Base-by-base conservation (phyloP, 2,113 vertebrate genomes). In the Stegastes partitus region DNA sequence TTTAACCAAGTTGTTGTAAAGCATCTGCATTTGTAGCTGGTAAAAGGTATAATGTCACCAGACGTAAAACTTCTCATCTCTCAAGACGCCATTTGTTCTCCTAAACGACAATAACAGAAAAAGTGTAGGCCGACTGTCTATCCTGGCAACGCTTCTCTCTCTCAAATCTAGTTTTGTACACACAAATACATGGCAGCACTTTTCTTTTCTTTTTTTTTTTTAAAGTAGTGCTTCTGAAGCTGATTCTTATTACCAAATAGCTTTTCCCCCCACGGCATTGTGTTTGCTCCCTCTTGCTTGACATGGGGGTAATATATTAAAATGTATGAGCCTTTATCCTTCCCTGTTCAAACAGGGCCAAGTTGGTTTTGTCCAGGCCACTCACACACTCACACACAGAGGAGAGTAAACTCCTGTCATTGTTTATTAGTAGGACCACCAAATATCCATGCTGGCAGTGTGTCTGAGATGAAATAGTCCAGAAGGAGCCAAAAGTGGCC, bases 301-400 rank as follows among this genome's bases (percentile, higher is more conserved):
- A 93, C 86, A 81, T 74, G 71, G 81, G 79, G 81, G 81, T 62
- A 85, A 83, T 83, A 64, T 89, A 91, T 93, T 90, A 90, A 94
- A 94, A 94, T 90, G 90, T 69, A 92, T 90, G 88, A 92, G 87
- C 26, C 87, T 83, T 82, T 84, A 86, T 88, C 65, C 77, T 66
- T 56, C 70, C 53, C 59, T 31, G 51, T 87, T 90, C 70, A 91
- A 92, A 92, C 68, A 88, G 62, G 89, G 79, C 84, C 71, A 74
- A 78, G 79, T 64, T 50, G 54, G 63, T 65, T 81, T 87, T 79
- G 72, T 79, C 63, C 77, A 86, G 75, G 84, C 77, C 87, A 64
- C 68, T 54, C 65, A 63, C 39, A 37, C 50, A 65, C 55, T 74
- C 18, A 84, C 18, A 56, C 22, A 63, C 26, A 66, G 44, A 58